Evolutionary conservation across 2,888 invertebrate genomes (phyloP).

Genomic region (Dermolepida albohirtum): DNA sequence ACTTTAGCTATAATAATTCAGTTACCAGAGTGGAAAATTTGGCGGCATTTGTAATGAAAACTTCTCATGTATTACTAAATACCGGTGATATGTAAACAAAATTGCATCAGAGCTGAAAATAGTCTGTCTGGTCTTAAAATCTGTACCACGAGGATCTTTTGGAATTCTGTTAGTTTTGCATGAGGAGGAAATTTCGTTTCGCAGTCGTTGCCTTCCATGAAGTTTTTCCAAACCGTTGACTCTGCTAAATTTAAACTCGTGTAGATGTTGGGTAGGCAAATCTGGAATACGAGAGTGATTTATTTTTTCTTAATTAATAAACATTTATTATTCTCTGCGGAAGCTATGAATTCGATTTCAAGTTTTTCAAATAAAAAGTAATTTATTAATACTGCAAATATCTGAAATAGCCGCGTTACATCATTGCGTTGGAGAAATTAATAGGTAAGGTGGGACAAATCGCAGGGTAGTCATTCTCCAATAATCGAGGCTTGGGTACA

Average conservation of each 20-base stretch:
- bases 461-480: no score
- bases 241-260: constrained; percentile 73
- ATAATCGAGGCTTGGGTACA: no score
- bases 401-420: no score
- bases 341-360: constrained; percentile 14
- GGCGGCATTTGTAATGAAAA: neutral
- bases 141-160: constrained; percentile 83
- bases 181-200: constrained; percentile 73
- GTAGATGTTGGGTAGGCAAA: constrained; percentile 69
- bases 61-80: constrained; percentile 48
- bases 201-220: constrained; percentile 73
- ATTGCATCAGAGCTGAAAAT: constrained; percentile 79
- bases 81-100: constrained; percentile 77
- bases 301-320: no score
- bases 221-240: constrained; percentile 75
- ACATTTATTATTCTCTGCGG: neutral
- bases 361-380: constrained; percentile 3
- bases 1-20: no score
- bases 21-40: neutral
- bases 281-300: neutral
- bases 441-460: no score
- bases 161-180: constrained; percentile 77
- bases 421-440: no score
- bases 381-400: no score
- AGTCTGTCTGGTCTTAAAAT: constrained; percentile 86